A percentile compares a stretch with the other conserved stretches of the same genome.
phyloP scores from a whole-genome alignment of 2,888 invertebrate species.

The Liposcelis brunnea region DNA sequence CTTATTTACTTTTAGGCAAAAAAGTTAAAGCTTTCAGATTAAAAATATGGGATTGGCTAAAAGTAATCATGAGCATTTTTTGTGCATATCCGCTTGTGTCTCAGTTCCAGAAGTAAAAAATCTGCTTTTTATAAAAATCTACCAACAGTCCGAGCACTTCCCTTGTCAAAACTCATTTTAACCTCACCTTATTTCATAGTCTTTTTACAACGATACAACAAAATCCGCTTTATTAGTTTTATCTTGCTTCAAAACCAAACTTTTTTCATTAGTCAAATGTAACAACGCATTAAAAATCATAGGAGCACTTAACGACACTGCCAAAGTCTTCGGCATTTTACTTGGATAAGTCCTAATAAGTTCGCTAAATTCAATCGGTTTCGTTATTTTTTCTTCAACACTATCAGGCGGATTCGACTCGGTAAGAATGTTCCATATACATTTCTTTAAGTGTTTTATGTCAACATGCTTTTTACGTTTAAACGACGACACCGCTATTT shows the following conservation, averaged over 20 bases:
- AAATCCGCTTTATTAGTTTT: neutral
- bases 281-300: constrained; percentile 2
- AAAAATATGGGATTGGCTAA: too few relatives aligned
- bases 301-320: neutral
- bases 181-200: too few relatives aligned
- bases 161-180: too few relatives aligned
- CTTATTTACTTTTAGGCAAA: too few relatives aligned
- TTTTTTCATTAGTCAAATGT: neutral
- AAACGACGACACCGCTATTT: neutral
- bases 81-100: too few relatives aligned
- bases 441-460: constrained; percentile 5
- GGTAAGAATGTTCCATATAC: neutral
- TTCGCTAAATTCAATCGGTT: neutral
- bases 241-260: neutral
- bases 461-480: neutral
- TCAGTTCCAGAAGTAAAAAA: too few relatives aligned
- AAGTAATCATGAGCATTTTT: too few relatives aligned
- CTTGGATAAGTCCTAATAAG: neutral
- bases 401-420: neutral
- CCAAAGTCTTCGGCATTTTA: neutral
- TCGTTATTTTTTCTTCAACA: neutral
- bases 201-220: neutral
- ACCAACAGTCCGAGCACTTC: too few relatives aligned
- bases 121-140: too few relatives aligned
- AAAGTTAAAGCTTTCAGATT: too few relatives aligned